phyloP scores from a whole-genome alignment of 2,888 invertebrate genomes.

The Acanthosepion lycidas region DNA sequence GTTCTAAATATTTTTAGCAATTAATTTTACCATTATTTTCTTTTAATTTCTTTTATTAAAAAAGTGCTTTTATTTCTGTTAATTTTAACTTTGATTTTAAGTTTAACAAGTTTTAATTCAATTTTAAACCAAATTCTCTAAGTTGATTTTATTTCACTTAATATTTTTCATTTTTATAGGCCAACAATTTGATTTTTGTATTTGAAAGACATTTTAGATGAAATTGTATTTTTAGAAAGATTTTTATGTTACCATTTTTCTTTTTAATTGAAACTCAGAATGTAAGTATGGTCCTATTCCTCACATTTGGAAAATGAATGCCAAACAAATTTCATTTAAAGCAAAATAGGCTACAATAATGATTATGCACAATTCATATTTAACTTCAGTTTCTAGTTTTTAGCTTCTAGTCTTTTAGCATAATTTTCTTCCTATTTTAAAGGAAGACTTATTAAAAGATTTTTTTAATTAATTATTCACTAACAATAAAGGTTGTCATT shows the following conservation, averaged over 20 bases:
- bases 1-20: too few species aligned
- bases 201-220: not conserved
- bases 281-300: not conserved
- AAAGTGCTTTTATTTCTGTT: not conserved
- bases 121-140: not conserved
- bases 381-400: not conserved
- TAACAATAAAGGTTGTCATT: too few species aligned
- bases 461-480: too few species aligned
- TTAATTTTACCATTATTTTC: too few species aligned
- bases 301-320: not conserved
- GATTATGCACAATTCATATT: not conserved
- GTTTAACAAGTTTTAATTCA: not conserved
- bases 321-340: not conserved
- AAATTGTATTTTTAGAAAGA: not conserved
- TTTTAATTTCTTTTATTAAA: too few species aligned
- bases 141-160: not conserved
- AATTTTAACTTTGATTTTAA: not conserved
- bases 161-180: not conserved
- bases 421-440: too few species aligned
- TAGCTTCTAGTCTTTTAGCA: too few species aligned
- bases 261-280: not conserved
- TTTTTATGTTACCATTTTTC: not conserved
- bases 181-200: not conserved
- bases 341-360: not conserved
- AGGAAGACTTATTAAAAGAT: too few species aligned